A percentile compares a stretch with the other conserved stretches of the same genome.
phyloP scores from a whole-genome alignment of 2,113 vertebrate genomes.

The Trematomus loennbergii region DNA sequence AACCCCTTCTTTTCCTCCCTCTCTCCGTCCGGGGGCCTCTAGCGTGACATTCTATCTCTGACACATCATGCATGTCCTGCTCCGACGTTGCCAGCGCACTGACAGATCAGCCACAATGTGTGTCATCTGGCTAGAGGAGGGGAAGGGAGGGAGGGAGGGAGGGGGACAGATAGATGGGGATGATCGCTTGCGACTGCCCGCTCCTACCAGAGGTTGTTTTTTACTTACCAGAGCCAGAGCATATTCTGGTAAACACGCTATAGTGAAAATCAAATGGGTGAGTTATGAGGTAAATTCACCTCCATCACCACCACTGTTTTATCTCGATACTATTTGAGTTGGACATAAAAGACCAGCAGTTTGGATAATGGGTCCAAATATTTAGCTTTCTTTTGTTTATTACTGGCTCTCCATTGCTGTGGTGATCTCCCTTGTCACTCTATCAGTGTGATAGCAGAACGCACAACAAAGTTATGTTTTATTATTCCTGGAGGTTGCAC shows the following conservation, averaged over 20 bases:
- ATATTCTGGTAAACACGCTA: background rate
- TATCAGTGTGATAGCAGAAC: no score
- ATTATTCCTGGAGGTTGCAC: no score
- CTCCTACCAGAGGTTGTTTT: constrained; percentile 9
- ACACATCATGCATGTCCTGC: constrained; percentile 83
- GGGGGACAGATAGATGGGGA: constrained; percentile 34
- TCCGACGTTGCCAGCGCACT: constrained; percentile 79
- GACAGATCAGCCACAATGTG: constrained; percentile 79
- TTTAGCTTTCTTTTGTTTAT: constrained; percentile 15
- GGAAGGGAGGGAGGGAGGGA: constrained; percentile 10
- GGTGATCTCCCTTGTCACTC: constrained; percentile 29
- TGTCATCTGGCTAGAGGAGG: constrained; percentile 76
- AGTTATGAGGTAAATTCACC: no score
- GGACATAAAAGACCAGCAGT: background rate
- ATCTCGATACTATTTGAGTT: background rate
- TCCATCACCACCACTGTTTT: no score
- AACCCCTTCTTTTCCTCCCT: constrained; percentile 41
- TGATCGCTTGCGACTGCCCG: constrained; percentile 35
- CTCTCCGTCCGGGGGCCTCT: constrained; percentile 66
- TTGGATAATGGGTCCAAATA: constrained; percentile 7
- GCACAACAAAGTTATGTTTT: no score
- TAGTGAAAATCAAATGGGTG: no score
- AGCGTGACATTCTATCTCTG: constrained; percentile 83
- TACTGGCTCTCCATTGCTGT: constrained; percentile 27
- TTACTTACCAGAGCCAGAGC: background rate